Evolutionary conservation across 2,888 invertebrate genomes (phyloP), one percentile per base, ranked within the genome.

Genomic region (Oxyscelio sp.): DNA sequence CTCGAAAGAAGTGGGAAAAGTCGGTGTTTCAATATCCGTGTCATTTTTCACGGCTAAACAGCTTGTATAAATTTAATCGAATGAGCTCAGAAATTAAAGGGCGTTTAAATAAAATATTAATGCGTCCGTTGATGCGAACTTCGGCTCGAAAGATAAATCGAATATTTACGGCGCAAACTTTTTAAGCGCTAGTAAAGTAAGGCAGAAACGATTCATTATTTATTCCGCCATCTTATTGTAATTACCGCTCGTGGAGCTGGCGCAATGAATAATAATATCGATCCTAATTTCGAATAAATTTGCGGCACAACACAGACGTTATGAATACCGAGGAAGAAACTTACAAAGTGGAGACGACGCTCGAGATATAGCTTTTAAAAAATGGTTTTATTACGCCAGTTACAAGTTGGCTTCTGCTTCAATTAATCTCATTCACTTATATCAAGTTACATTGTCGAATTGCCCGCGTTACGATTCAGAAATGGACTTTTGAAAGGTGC

Each of bases 211-310:
- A 48, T 66, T 68, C 59, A 59, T 59, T 77, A 66, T 66, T 68
- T 68, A 77, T 59, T 63, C 74, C 54, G n/a, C 48, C 48, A 52
- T 71, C 45, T 79, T 63, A 43, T 70, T 34, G 66, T 68, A 68
- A 78, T 68, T 78, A 56, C 45, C 70, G 34, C 56, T 31, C 19
- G 61, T 40, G 34, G 50, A 70, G 70, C 24, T 56, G 31, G 34
- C 40, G 40, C 66, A 38, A 70, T 79, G 70, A 79, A 63, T 79
- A 79, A 79, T 70, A 70, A 61, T 52, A 70, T 78, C 61, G 78
- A 77, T 77, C 58, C 27, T 77, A 56, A 66, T 59, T 59, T 40
- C 50, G 68, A 50, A 59, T 31, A 59, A 77, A 66, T 77, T 66
- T 19, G 34, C 31, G 48, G 27, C 21, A 27, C 63, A 56, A 65